Conservation (phyloP, 2,797 vertebrate genomes). For the Acrossocheilus wenchowensis region DNA sequence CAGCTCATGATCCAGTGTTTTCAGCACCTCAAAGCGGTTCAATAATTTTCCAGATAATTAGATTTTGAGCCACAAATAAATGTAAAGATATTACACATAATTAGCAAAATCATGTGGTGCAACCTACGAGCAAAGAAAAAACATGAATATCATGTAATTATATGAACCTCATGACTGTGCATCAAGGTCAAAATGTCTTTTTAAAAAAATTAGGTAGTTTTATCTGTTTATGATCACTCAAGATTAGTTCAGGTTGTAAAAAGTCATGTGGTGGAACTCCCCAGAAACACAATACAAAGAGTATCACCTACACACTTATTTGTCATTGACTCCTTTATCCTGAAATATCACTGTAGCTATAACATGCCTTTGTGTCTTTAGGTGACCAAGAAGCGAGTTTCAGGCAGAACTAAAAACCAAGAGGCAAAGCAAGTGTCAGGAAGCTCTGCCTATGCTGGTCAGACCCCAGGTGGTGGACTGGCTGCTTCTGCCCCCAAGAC, state of each 20-base stretch:
- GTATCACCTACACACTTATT: background rate
- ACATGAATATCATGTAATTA: background rate
- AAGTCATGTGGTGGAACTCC: background rate
- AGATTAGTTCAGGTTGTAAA: background rate
- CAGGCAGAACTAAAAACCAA: slow-evolving; percentile 84
- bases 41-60: background rate
- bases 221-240: background rate
- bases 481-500: slow-evolving; percentile 61
- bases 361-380: slow-evolving; percentile 65
- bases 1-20: background rate
- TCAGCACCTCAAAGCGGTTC: background rate
- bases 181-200: background rate
- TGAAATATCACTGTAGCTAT: background rate
- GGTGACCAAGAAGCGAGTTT: slow-evolving; percentile 96
- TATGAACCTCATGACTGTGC: background rate
- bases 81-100: too few species aligned
- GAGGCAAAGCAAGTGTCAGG: slow-evolving; percentile 72
- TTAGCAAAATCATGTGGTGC: background rate
- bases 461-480: background rate
- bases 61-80: background rate
- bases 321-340: background rate
- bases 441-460: slow-evolving; percentile 79
- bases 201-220: background rate
- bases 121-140: background rate
- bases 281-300: background rate